Conservation (phyloP, 2,113 vertebrate species). For the Phoxinus phoxinus region DNA sequence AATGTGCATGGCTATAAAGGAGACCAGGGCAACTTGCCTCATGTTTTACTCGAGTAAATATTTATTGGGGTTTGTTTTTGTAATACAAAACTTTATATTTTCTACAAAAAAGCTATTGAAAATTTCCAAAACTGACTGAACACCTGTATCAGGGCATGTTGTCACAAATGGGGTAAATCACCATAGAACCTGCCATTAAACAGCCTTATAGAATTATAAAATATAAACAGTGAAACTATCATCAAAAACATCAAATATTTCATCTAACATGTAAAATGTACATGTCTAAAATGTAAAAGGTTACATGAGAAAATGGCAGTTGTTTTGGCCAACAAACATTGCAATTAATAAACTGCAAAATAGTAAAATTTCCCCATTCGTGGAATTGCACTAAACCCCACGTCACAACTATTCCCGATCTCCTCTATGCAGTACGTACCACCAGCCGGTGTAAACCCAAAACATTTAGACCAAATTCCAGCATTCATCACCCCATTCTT, state of each 20-base stretch:
- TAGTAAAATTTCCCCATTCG: background rate
- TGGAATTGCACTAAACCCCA: background rate
- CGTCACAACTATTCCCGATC: background rate
- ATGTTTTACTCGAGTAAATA: background rate
- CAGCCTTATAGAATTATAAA: background rate
- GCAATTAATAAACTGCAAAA: background rate
- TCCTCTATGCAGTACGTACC: background rate
- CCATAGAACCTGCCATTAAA: background rate
- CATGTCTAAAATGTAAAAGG: no score
- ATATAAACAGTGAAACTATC: background rate
- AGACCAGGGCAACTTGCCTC: background rate
- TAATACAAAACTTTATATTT: background rate
- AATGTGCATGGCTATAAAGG: background rate
- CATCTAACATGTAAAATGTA: background rate
- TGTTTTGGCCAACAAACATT: background rate
- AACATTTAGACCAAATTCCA: conserved; percentile 55
- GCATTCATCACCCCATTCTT: conserved; percentile 68
- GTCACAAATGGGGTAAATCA: background rate
- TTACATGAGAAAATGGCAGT: background rate
- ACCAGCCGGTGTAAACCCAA: background rate
- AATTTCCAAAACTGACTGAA: background rate
- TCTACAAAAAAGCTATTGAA: background rate
- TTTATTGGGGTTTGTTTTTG: background rate
- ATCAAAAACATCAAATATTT: background rate
- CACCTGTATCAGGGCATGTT: background rate